These are phyloP conservation scores for Aplocera efformata DNA, from an alignment of 2,888 invertebrate genomes.

Conservation along the genomic window DNA sequence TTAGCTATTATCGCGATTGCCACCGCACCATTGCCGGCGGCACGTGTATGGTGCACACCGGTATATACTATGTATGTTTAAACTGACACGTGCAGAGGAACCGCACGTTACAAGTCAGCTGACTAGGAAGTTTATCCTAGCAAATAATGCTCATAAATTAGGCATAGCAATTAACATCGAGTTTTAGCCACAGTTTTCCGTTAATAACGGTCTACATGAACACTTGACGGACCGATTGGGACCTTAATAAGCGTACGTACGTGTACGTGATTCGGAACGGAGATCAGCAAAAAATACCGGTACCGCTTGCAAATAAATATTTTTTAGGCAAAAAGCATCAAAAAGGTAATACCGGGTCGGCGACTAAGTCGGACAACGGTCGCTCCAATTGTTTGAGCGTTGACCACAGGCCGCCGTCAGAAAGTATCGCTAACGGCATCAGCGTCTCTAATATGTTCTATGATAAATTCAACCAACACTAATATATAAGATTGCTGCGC, in stretches of 20 bases:
- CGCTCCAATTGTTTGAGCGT: slow-evolving; percentile 56
- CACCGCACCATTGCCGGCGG: slow-evolving; percentile 13
- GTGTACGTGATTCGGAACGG: slow-evolving; percentile 40
- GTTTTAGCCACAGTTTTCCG: slow-evolving; percentile 33
- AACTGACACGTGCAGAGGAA: slow-evolving; percentile 38
- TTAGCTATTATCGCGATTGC: slow-evolving; percentile 40
- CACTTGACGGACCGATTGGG: slow-evolving; percentile 51
- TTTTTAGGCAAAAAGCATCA: slow-evolving; percentile 70
- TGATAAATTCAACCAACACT: slow-evolving; percentile 12
- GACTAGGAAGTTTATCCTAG: slow-evolving; percentile 17
- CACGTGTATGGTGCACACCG: slow-evolving; percentile 39
- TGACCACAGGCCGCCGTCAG: slow-evolving; percentile 34
- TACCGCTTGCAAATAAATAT: slow-evolving; percentile 68
- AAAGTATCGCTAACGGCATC: slow-evolving; percentile 31
- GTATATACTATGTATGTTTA: slow-evolving; percentile 3
- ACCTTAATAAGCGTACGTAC: slow-evolving; percentile 66
- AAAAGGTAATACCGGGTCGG: slow-evolving; percentile 66
- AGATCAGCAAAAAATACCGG: slow-evolving; percentile 62
- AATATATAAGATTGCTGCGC: slow-evolving; percentile 6
- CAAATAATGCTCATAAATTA: slow-evolving; percentile 4
- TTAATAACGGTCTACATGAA: slow-evolving; percentile 48
- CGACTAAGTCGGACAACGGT: slow-evolving; percentile 70
- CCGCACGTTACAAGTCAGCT: slow-evolving; percentile 29
- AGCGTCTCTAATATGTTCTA: slow-evolving; percentile 17
- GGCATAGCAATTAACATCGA: slow-evolving; percentile 9